Percentiles rank a stretch among this genome's conserved stretches.
phyloP scores from a whole-genome alignment of 2,113 vertebrate species.

The Cavia porcellus region DNA sequence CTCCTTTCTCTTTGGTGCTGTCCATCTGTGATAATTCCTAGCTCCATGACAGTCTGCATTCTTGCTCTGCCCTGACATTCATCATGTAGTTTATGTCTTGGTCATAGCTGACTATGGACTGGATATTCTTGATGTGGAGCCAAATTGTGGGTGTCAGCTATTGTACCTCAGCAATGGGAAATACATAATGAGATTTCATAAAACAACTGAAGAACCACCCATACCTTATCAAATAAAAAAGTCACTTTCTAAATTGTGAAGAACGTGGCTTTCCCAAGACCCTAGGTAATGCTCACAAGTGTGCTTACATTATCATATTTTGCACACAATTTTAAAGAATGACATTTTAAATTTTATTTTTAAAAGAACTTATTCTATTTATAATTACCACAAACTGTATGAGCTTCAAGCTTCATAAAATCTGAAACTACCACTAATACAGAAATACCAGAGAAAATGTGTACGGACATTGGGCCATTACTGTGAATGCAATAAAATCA shows the following conservation, averaged over 20 bases:
- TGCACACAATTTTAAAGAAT: background rate
- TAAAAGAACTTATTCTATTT: background rate
- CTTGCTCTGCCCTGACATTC: background rate
- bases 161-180: background rate
- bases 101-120: background rate
- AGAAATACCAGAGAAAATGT: conserved; percentile 24
- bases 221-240: background rate
- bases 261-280: background rate
- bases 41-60: background rate
- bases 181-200: background rate
- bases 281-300: background rate
- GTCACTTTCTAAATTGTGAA: background rate
- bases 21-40: background rate
- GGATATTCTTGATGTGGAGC: background rate
- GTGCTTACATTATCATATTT: background rate
- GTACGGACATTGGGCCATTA: background rate
- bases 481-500: background rate
- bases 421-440: background rate
- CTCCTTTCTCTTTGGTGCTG: background rate
- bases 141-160: background rate
- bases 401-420: background rate
- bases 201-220: background rate
- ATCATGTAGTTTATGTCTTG: background rate
- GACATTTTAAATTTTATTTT: background rate
- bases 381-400: background rate